Conservation (phyloP, 2,113 vertebrate genomes). For the Anseranas semipalmata region DNA sequence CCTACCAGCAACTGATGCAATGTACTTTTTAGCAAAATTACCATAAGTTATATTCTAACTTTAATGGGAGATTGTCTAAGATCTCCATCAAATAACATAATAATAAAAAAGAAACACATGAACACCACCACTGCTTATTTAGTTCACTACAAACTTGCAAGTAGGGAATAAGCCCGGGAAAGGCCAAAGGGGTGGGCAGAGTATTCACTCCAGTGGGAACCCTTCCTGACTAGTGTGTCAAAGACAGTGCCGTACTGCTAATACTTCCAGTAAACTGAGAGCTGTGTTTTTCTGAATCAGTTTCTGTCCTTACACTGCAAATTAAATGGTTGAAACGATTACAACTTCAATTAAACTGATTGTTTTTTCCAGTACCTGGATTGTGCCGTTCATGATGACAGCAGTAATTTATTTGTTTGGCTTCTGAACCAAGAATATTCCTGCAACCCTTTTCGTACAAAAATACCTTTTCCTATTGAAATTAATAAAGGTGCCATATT, state of each 20-base stretch:
- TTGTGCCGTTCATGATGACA: neutral
- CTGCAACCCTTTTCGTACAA: neutral
- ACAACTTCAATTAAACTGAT: neutral
- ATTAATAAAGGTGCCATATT: neutral
- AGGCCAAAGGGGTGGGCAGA: rapidly evolving
- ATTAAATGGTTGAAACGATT: neutral
- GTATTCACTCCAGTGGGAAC: rapidly evolving
- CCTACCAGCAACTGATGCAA: neutral
- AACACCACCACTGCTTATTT: neutral
- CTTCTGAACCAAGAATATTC: neutral
- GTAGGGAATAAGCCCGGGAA: neutral
- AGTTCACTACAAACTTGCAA: neutral
- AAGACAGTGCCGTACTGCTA: neutral
- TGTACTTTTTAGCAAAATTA: neutral
- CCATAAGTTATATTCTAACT: neutral
- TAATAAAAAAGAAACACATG: rapidly evolving
- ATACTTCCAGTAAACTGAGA: neutral
- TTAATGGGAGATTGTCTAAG: neutral
- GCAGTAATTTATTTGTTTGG: neutral
- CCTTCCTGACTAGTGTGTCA: neutral
- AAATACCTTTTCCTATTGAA: neutral
- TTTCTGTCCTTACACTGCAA: neutral
- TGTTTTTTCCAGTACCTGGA: neutral
- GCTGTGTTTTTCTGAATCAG: neutral
- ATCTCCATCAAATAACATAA: neutral